phyloP scores from a whole-genome alignment of 2,797 vertebrate genomes.

The Gadopsis bispinosus region DNA sequence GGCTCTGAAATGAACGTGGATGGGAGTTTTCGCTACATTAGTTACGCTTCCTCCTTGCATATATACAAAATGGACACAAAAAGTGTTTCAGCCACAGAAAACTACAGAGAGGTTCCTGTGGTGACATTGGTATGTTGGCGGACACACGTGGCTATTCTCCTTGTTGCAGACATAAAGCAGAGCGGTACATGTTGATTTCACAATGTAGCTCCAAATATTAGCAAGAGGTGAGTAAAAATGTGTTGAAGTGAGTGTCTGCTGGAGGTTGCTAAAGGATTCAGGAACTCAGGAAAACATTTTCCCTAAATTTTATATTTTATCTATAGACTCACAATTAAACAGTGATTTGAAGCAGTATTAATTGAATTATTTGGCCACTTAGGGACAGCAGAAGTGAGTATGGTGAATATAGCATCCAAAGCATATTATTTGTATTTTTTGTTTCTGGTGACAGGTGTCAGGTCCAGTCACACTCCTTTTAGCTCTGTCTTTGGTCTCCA shows the following conservation, averaged over 20 bases:
- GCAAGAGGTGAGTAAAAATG: not conserved
- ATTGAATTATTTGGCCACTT: not conserved
- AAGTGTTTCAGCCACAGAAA: conserved; percentile 29
- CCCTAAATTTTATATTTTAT: not conserved
- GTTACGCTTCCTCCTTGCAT: conserved; percentile 24
- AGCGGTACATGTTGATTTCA: not conserved
- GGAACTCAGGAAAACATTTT: not conserved
- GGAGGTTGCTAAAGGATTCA: not conserved
- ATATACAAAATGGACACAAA: conserved; percentile 20
- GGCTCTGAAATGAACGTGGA: conserved; percentile 29
- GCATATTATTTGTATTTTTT: accelerated
- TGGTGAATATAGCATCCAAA: too few species aligned
- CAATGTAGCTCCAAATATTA: not conserved
- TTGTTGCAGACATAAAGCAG: not conserved
- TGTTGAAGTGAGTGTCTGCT: not conserved
- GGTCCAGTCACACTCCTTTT: too few species aligned
- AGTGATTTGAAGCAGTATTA: not conserved
- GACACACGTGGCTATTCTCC: not conserved
- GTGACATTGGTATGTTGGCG: not conserved
- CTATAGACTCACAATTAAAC: not conserved
- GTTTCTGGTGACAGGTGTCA: too few species aligned
- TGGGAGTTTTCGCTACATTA: conserved; percentile 25
- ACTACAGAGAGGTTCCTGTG: not conserved
- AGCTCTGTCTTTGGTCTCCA: not conserved
- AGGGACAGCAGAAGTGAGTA: not conserved